Evolutionary conservation across 2,797 vertebrate species (phyloP).

Genomic region (Nyctibius grandis): DNA sequence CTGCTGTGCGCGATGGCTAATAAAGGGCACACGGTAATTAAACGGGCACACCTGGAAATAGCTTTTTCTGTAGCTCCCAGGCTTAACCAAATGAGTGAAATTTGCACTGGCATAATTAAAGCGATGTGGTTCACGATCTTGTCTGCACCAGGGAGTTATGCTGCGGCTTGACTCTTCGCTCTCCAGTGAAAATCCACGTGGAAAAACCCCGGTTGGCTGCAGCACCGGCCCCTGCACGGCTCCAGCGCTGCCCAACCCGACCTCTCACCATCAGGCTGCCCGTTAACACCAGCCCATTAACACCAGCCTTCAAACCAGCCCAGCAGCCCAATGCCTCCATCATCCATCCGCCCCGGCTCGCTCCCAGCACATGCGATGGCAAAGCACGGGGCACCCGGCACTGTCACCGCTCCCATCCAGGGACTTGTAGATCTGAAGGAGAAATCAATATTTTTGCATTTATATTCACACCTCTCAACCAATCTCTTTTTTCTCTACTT

Average conservation of each 20-base stretch:
- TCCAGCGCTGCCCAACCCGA: neutral
- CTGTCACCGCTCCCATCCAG: neutral
- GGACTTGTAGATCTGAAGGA: neutral
- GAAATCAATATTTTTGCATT: neutral
- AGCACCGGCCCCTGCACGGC: neutral
- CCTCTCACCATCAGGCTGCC: neutral
- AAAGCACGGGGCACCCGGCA: accelerated
- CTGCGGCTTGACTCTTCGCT: neutral
- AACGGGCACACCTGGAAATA: neutral
- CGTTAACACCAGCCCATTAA: conserved; percentile 1
- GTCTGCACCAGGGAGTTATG: neutral
- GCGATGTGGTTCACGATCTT: neutral
- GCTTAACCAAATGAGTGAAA: conserved; percentile 38
- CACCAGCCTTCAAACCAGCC: neutral
- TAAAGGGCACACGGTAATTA: neutral
- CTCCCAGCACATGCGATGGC: neutral
- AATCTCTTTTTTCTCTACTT: neutral
- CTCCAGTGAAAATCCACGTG: neutral
- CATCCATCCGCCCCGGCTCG: neutral
- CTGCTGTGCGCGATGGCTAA: neutral
- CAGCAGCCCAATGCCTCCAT: neutral
- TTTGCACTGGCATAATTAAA: conserved; percentile 20
- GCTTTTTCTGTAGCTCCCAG: conserved; percentile 49
- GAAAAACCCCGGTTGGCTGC: neutral
- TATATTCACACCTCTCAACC: neutral